Conservation (phyloP, 2,797 vertebrate genomes). For the Rhodeus uyekii region DNA sequence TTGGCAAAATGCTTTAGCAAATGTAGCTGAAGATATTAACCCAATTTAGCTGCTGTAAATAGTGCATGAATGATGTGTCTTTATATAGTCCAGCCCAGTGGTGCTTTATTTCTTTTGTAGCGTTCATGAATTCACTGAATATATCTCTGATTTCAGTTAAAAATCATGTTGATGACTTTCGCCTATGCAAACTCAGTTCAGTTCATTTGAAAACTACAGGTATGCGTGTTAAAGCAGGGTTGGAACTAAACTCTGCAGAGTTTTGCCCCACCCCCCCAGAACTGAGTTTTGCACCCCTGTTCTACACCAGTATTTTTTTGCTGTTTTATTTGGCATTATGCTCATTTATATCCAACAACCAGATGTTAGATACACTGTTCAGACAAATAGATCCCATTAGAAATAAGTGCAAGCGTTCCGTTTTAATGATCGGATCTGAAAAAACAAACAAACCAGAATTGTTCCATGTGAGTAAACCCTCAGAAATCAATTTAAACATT, state of each 20-base stretch:
- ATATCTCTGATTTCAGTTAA: neutral
- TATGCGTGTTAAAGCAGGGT: neutral
- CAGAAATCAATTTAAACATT: neutral
- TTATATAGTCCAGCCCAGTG: slow-evolving; percentile 58
- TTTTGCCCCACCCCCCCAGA: neutral
- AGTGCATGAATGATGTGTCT: slow-evolving; percentile 66
- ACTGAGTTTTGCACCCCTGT: neutral
- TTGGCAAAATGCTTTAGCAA: slow-evolving; percentile 43
- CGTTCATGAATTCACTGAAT: neutral
- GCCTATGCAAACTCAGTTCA: neutral
- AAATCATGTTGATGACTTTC: neutral
- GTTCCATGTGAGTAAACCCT: neutral
- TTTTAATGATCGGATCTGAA: slow-evolving; percentile 1
- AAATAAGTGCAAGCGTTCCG: neutral
- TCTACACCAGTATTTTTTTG: neutral
- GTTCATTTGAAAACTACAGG: neutral
- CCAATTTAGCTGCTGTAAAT: slow-evolving; percentile 71
- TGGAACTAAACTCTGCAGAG: neutral
- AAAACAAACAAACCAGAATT: neutral
- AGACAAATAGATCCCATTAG: neutral
- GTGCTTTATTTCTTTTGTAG: neutral
- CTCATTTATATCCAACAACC: neutral
- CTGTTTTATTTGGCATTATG: neutral
- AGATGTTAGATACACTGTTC: neutral
- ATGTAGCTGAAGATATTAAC: slow-evolving; percentile 53